Conservation (phyloP, 2,797 vertebrate species). For the Anguilla marmorata region DNA sequence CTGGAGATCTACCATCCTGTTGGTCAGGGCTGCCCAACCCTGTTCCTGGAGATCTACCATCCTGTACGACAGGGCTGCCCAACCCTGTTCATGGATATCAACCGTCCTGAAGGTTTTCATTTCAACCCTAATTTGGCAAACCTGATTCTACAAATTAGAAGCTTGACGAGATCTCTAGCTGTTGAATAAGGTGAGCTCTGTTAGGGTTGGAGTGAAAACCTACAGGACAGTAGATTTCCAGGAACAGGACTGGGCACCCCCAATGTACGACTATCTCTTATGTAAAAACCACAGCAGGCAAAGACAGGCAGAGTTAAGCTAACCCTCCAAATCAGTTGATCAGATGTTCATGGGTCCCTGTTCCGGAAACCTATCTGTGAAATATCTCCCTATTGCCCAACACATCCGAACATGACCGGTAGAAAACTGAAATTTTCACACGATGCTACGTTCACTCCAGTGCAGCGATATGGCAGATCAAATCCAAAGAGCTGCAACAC, state of each 20-base stretch:
- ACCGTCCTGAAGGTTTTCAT: too few relatives aligned
- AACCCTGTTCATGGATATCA: too few relatives aligned
- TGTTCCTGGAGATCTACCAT: too few relatives aligned
- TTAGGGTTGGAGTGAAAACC: too few relatives aligned
- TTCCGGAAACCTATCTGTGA: neutral
- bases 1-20: too few relatives aligned
- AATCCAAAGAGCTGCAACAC: neutral
- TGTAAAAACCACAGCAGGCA: neutral
- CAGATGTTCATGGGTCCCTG: neutral
- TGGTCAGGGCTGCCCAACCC: too few relatives aligned
- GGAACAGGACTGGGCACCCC: neutral
- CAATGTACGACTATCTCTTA: neutral
- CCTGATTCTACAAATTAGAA: too few relatives aligned
- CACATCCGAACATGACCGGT: neutral
- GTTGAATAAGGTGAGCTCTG: too few relatives aligned
- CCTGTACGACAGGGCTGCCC: too few relatives aligned
- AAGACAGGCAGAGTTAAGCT: conserved; percentile 12
- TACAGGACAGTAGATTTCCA: too few relatives aligned
- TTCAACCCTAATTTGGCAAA: too few relatives aligned
- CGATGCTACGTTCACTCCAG: conserved; percentile 25
- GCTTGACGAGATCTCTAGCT: too few relatives aligned
- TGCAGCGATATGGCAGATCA: neutral
- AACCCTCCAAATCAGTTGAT: neutral
- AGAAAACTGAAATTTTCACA: conserved; percentile 29
- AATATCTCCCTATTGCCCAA: neutral